Evolutionary conservation across 2,113 vertebrate genomes (phyloP).

Genomic region (Grammomys surdaster): DNA sequence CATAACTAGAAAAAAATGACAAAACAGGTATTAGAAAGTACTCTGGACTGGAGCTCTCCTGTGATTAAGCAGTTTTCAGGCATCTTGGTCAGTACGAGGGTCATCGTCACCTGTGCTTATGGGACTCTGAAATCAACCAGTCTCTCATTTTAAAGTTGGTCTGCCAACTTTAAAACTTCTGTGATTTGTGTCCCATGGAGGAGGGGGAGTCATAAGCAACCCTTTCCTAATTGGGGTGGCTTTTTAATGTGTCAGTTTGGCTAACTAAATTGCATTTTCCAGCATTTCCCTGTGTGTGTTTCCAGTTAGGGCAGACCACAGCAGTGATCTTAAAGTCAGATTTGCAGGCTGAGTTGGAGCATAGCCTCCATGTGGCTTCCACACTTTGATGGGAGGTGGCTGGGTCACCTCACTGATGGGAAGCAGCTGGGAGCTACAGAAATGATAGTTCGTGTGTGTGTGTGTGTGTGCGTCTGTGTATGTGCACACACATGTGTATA

Average conservation of each 20-base stretch:
- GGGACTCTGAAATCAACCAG: not conserved
- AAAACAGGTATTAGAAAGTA: not conserved
- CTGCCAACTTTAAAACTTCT: not conserved
- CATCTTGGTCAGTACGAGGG: not conserved
- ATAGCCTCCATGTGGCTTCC: not conserved
- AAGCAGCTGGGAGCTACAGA: not conserved
- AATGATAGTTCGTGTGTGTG: not conserved
- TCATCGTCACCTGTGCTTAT: not conserved
- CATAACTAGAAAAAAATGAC: not conserved
- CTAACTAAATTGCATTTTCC: slow-evolving; percentile 30
- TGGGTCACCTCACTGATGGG: not conserved
- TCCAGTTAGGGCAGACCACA: slow-evolving; percentile 28
- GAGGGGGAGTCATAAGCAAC: not conserved
- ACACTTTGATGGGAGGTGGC: not conserved
- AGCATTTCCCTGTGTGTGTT: slow-evolving; percentile 34
- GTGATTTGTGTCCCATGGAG: not conserved
- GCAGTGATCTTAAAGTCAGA: not conserved
- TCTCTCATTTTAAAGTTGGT: not conserved
- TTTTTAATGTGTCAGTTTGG: slow-evolving; percentile 20
- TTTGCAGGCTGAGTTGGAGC: slow-evolving; percentile 1
- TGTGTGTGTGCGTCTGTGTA: not conserved
- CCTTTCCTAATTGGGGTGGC: slow-evolving; percentile 30
- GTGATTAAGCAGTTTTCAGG: not conserved
- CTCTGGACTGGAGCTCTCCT: not conserved
- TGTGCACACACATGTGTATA: too few species aligned